Evolutionary conservation across 2,797 vertebrate genomes (phyloP).

Genomic region (Mormyrops boulengeri): DNA sequence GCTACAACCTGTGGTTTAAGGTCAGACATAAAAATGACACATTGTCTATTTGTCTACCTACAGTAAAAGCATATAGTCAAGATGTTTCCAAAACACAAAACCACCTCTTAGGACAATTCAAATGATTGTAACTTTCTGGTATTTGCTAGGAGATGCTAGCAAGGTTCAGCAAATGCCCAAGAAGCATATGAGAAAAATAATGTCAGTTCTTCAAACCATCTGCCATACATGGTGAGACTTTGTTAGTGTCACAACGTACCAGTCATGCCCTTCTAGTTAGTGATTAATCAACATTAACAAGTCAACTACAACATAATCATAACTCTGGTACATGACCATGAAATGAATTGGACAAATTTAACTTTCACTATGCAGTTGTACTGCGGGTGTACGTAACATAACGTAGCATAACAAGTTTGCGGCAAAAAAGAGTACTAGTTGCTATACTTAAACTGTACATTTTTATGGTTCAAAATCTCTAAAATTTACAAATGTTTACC

Average conservation of each 20-base stretch:
- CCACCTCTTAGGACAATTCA: background rate
- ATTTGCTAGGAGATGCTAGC: background rate
- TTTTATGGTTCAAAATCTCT: background rate
- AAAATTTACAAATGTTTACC: background rate
- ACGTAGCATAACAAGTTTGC: background rate
- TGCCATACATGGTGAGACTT: background rate
- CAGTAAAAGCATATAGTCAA: background rate
- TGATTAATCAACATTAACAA: background rate
- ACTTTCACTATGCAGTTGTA: background rate
- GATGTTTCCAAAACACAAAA: background rate
- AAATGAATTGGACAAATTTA: background rate
- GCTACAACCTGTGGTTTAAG: background rate
- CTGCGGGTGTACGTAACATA: background rate
- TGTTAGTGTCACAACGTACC: background rate
- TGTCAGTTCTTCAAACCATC: background rate
- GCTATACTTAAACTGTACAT: background rate
- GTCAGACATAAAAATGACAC: background rate
- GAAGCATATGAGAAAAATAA: background rate
- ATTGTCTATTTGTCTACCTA: background rate
- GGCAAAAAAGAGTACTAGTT: background rate
- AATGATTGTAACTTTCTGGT: background rate
- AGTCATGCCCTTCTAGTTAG: background rate
- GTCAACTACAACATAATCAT: background rate
- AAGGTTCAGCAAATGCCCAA: background rate
- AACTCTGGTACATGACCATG: background rate